Conservation (phyloP, 2,888 invertebrate genomes). For the Agrotis clavis region DNA sequence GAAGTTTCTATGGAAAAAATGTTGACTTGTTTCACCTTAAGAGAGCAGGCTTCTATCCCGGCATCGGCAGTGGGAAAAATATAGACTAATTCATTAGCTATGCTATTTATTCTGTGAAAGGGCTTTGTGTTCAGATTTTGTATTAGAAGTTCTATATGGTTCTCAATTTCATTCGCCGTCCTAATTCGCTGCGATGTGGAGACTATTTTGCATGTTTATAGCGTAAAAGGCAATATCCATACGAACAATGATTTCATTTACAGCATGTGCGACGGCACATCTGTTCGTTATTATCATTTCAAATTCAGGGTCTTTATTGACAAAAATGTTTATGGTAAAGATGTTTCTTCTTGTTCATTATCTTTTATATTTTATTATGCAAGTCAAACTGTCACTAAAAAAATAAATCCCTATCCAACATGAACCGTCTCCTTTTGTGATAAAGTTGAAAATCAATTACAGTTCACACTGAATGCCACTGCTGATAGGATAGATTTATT, state of each 20-base stretch:
- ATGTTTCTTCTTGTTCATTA: neutral
- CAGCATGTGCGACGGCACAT: conserved; percentile 17
- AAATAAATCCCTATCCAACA: too few species aligned
- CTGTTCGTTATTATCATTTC: conserved; percentile 29
- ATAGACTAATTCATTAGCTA: too few species aligned
- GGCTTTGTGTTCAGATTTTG: neutral
- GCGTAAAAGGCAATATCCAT: conserved; percentile 12
- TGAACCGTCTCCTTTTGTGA: too few species aligned
- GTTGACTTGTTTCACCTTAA: too few species aligned
- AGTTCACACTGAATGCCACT: too few species aligned
- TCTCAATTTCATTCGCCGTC: neutral
- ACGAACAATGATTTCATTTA: conserved; percentile 7
- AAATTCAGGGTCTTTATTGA: neutral
- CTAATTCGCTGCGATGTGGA: conserved; percentile 7
- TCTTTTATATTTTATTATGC: too few species aligned
- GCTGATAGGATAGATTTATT: too few species aligned
- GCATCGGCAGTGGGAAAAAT: too few species aligned
- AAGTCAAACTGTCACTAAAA: too few species aligned
- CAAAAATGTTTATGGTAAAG: neutral
- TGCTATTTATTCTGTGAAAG: neutral
- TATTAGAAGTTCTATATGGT: neutral
- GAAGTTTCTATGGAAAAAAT: too few species aligned
- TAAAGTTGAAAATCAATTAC: too few species aligned
- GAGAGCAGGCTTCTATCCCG: too few species aligned
- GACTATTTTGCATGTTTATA: conserved; percentile 42